These are phyloP conservation scores for Nephrotoma flavescens DNA, from an alignment of 2,888 invertebrate genomes.

Conservation along the genomic window DNA sequence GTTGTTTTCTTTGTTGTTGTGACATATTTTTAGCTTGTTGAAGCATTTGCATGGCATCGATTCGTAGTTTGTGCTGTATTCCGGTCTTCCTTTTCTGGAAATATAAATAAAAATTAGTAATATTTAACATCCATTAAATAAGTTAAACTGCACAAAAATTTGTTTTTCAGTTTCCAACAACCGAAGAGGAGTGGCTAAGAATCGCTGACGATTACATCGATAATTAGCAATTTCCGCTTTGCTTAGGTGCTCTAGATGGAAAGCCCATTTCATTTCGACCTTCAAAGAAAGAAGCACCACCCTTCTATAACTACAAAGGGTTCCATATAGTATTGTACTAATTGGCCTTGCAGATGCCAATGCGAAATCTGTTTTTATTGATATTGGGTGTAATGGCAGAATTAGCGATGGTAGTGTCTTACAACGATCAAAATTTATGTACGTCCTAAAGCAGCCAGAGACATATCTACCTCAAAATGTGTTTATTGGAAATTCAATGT, in stretches of 20 bases:
- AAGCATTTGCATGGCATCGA: too few species aligned
- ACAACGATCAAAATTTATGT: neutral
- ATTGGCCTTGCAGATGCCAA: neutral
- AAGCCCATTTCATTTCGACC: neutral
- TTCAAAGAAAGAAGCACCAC: neutral
- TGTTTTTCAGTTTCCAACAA: neutral
- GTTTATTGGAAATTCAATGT: neutral
- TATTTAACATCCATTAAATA: neutral
- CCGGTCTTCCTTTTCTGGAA: neutral
- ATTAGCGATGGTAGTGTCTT: neutral
- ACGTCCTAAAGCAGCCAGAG: neutral
- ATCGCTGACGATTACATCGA: neutral
- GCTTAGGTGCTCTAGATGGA: neutral
- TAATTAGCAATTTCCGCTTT: neutral
- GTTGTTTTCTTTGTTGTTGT: neutral
- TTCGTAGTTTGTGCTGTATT: neutral
- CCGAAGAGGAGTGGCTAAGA: neutral
- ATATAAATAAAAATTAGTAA: neutral
- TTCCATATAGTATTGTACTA: neutral
- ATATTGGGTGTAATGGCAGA: neutral
- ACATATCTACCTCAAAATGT: neutral
- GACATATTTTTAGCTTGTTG: neutral
- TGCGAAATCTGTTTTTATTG: neutral
- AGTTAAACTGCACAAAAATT: neutral
- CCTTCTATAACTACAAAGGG: neutral